phyloP scores from a whole-genome alignment of 1,140 invertebrate species.

The Euura lappo region DNA sequence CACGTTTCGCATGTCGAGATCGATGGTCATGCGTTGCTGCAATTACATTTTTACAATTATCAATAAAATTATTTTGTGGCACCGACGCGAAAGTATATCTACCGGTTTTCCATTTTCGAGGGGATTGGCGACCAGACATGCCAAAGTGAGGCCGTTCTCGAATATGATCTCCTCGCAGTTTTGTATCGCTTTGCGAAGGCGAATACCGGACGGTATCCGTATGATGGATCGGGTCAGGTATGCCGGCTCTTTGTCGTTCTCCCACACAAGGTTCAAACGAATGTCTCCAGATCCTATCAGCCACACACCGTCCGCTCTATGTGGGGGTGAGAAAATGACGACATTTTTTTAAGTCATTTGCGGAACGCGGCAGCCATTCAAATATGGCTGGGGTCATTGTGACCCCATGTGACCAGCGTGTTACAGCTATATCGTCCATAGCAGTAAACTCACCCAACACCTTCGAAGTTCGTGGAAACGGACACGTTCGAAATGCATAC shows the following conservation, averaged over 20 bases:
- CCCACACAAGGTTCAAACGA: constrained; percentile 39
- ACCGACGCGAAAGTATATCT: constrained; percentile 21
- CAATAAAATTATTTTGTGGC: constrained; percentile 36
- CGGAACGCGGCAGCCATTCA: too few relatives aligned
- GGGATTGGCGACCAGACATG: constrained; percentile 42
- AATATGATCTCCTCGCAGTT: constrained; percentile 43
- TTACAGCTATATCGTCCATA: background rate
- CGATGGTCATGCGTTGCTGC: constrained; percentile 43
- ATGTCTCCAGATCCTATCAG: constrained; percentile 51
- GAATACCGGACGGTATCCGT: constrained; percentile 39
- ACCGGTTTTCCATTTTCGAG: constrained; percentile 13
- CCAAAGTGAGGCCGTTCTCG: constrained; percentile 27
- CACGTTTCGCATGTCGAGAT: constrained; percentile 50
- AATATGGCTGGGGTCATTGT: background rate
- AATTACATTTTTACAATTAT: constrained; percentile 16
- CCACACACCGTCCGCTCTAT: constrained; percentile 40
- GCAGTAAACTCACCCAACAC: constrained; percentile 23
- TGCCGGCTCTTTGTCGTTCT: constrained; percentile 51
- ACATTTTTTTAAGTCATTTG: too few relatives aligned
- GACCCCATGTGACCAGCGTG: too few relatives aligned
- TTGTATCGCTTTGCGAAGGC: constrained; percentile 46
- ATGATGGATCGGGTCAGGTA: constrained; percentile 46
- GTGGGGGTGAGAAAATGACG: background rate
- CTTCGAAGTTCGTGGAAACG: constrained; percentile 25
- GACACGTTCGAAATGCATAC: constrained; percentile 55